phyloP scores from a whole-genome alignment of 2,113 vertebrate genomes.

The Sprattus sprattus region DNA sequence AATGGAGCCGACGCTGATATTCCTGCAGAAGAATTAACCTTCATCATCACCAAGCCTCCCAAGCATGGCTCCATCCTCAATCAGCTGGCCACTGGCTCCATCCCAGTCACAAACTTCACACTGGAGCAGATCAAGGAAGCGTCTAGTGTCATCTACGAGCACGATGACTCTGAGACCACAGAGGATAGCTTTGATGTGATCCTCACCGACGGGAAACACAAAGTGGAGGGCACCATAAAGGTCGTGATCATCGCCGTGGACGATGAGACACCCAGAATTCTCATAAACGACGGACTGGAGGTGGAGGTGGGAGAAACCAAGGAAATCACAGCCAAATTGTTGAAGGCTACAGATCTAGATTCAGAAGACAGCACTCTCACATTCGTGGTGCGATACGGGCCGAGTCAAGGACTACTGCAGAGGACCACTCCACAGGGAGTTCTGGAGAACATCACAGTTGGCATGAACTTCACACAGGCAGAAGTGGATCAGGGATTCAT shows the following conservation, averaged over 20 bases:
- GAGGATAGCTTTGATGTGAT: conserved; percentile 86
- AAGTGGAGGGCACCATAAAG: conserved; percentile 70
- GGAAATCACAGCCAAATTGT: conserved; percentile 76
- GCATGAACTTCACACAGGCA: conserved; percentile 94
- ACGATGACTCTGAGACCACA: conserved; percentile 90
- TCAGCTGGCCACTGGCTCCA: conserved; percentile 81
- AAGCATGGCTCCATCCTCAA: conserved; percentile 84
- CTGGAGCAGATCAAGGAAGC: conserved; percentile 85
- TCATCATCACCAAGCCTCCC: conserved; percentile 80
- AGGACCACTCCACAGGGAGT: conserved; percentile 65
- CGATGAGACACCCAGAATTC: conserved; percentile 90
- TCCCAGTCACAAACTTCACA: conserved; percentile 82
- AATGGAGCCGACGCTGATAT: conserved; percentile 84
- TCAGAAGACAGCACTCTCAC: conserved; percentile 84
- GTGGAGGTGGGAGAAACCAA: conserved; percentile 84
- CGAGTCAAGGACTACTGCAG: conserved; percentile 82
- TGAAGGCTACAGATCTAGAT: conserved; percentile 92
- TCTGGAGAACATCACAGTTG: conserved; percentile 82
- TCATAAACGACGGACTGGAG: conserved; percentile 89
- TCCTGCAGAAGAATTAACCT: conserved; percentile 77
- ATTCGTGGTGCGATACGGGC: conserved; percentile 81
- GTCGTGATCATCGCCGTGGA: conserved; percentile 86
- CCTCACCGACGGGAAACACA: conserved; percentile 84
- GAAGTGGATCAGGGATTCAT: conserved; percentile 82
- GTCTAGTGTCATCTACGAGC: conserved; percentile 91